These are phyloP conservation scores for Acrocera orbiculus DNA, from an alignment of 2,888 invertebrate species.

Conservation along the genomic window DNA sequence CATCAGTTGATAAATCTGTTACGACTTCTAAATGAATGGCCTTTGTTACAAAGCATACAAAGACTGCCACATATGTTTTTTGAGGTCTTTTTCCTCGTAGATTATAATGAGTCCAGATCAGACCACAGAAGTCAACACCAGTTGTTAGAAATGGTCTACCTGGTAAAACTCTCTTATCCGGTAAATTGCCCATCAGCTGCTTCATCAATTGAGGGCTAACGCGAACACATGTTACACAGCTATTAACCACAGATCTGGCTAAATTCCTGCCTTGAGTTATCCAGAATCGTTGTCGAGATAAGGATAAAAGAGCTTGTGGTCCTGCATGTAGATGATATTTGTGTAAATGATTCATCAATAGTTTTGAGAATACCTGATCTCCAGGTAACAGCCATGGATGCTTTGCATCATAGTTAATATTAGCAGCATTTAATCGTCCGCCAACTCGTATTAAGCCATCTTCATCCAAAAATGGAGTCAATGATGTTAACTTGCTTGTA, in stretches of 20 bases:
- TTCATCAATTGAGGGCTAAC: background rate
- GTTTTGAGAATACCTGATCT: constrained; percentile 6
- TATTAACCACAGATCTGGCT: background rate
- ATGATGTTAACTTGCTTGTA: no score
- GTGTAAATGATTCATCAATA: constrained; percentile 4
- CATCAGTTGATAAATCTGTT: background rate
- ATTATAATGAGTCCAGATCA: background rate
- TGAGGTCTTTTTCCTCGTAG: background rate
- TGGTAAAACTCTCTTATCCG: background rate
- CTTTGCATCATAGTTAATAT: constrained; percentile 9
- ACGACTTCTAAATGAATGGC: constrained; percentile 5
- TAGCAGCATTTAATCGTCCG: background rate
- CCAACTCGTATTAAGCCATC: constrained; percentile 4
- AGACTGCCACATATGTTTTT: background rate
- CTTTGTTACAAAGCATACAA: background rate
- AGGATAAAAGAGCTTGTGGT: constrained; percentile 1
- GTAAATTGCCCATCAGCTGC: constrained; percentile 4
- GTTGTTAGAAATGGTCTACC: background rate
- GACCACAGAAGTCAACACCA: constrained; percentile 1
- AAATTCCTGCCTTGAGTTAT: constrained; percentile 1
- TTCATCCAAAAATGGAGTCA: background rate
- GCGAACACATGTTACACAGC: background rate
- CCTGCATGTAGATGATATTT: constrained; percentile 6
- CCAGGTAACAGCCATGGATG: constrained; percentile 16
- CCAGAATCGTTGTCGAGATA: constrained; percentile 3